phyloP scores from a whole-genome alignment of 2,113 vertebrate genomes.

The Myiopsitta monachus region DNA sequence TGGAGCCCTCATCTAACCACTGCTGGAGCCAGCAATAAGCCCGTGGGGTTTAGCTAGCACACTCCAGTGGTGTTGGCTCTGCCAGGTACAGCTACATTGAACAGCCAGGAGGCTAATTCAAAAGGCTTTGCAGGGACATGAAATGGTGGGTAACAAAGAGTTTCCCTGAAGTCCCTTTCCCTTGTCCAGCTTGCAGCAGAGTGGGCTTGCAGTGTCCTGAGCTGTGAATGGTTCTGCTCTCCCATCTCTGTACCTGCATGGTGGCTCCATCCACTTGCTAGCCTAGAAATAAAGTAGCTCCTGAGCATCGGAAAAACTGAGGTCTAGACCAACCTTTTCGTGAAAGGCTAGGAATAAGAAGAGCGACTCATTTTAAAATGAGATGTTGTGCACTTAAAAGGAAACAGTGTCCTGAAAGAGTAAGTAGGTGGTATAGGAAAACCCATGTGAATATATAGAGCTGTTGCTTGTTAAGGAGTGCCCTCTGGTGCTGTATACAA shows the following conservation, averaged over 20 bases:
- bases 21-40: neutral
- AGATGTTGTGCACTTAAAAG: neutral
- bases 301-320: neutral
- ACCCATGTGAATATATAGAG: neutral
- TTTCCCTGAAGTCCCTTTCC: neutral
- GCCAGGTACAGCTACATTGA: neutral
- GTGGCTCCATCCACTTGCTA: neutral
- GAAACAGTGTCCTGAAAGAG: neutral
- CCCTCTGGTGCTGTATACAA: neutral
- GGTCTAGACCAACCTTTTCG: neutral
- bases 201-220: neutral
- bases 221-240: neutral
- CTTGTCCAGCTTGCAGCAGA: neutral
- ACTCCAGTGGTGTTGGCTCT: too few species aligned
- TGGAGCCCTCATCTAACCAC: fast-evolving
- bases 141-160: neutral
- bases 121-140: neutral
- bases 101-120: fast-evolving
- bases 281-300: neutral
- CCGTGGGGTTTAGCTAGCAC: fast-evolving
- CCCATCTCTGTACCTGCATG: fast-evolving
- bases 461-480: neutral
- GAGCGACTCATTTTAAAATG: neutral
- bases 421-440: neutral
- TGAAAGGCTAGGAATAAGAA: neutral